phyloP scores from a whole-genome alignment of 2,888 invertebrate species.

The Brachypalpus laphriformis region DNA sequence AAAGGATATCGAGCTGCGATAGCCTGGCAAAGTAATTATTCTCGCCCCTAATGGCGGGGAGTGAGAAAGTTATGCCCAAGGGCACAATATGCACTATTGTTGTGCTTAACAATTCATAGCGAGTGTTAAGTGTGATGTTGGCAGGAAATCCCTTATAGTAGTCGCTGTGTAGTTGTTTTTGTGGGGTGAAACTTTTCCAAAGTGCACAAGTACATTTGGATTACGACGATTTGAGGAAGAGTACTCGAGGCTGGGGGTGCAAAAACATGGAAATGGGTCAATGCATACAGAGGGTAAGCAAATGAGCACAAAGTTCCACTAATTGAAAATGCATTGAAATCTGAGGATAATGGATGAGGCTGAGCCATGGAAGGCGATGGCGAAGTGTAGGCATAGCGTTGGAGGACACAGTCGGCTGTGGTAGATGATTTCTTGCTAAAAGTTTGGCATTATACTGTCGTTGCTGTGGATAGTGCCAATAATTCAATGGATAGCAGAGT shows the following conservation, averaged over 20 bases:
- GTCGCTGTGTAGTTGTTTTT: neutral
- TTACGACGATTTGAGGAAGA: neutral
- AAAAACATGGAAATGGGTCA: conserved; percentile 40
- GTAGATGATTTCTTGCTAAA: conserved; percentile 28
- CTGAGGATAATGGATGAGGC: conserved; percentile 37
- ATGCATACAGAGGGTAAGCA: conserved; percentile 38
- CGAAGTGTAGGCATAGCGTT: neutral
- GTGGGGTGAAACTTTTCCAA: conserved; percentile 6
- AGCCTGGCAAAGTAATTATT: conserved; percentile 54
- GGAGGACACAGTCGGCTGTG: neutral
- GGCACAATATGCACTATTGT: conserved; percentile 31
- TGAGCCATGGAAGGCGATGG: conserved; percentile 13
- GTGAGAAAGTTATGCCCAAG: conserved; percentile 19
- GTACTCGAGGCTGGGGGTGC: neutral
- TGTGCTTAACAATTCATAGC: conserved; percentile 59
- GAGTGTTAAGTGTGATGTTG: conserved; percentile 71
- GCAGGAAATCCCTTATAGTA: conserved; percentile 40
- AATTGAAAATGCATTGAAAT: conserved; percentile 65
- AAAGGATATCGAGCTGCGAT: conserved; percentile 42
- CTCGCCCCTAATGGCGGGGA: conserved; percentile 14
- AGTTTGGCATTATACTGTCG: conserved; percentile 20
- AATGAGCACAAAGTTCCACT: conserved; percentile 52
- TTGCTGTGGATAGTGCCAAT: neutral
- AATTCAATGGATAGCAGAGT: neutral
- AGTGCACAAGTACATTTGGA: conserved; percentile 50